Base-by-base conservation (phyloP, 2,113 vertebrate species). In the Apteryx mantelli region DNA sequence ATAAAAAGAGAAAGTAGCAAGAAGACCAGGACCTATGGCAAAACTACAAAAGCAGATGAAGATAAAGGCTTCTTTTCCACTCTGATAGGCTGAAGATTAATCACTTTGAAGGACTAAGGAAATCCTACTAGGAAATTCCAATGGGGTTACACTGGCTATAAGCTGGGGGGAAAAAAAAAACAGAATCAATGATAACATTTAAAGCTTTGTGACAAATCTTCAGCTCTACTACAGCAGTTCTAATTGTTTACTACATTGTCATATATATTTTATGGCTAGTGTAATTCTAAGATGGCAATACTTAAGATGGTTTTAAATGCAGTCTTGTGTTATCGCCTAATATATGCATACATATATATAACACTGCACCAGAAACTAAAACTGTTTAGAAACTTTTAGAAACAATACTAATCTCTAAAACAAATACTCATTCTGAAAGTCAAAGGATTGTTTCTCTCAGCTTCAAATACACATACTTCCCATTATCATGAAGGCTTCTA, bases 361-460 rank as follows among this genome's bases (percentile, higher is more conserved):
- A 92, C 17, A 61, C 91, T 52, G 66, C 17, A 24, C 11, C 3
- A 1, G 52, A 63, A 68, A 86, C 22, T 20, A 18, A 64, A 94
- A 76, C 56, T 44, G 19, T 61, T 94, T 34, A 65, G 73, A 81
- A 88, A 50, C 34, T 17, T 58, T 92, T 32, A 64, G 78, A 82
- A 89, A 52, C n/a, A 55, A 71, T 38, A 36, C 50, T 74, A 60
- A 71, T 71, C 25, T 92, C 65, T 89, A 60, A 71, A 94, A 78
- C 13, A 76, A 94, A 86, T 7, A 61, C 16, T 75, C 30, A 86
- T 86, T 78, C 78, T 65, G 61, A 95, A 94, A 91, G 61, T 79
- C 28, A 73, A 38, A 7, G 1, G 2, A 84, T 60, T 55, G n/a
- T 85, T 82, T 94, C 16, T 71, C 18, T 46, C 70, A 11, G 11